Base-by-base conservation (phyloP, 35 echinoderm and acorn worm species). In the Amphiura filiformis region DNA sequence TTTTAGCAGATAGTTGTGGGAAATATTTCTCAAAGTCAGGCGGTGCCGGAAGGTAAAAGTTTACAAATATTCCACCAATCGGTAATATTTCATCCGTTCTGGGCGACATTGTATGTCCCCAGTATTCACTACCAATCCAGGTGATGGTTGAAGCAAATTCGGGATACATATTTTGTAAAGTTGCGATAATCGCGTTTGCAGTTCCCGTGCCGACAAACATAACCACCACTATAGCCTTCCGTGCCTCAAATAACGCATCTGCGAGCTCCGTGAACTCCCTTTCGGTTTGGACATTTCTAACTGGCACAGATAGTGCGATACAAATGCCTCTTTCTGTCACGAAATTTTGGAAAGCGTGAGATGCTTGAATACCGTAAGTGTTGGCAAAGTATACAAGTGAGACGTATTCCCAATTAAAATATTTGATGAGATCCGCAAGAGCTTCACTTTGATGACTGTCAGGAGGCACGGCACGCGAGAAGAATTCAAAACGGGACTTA, bases 371-470 rank as follows among this genome's bases (percentile, higher is more conserved):
- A 22, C 88, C 88, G 38, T 90, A 90, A 11, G 42, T 52, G 36
- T 90, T 80, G 31, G 44, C 65, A 26, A 80, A 57, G 37, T 82
- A 82, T 15, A 90, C 28, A 17, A 90, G 30, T 61, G 52, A 38
- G 26, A 83, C 40, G 57, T 82, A 90, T 39, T 35, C 38, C 88
- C 88, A 90, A 38, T 90, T 32, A 80, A 90, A 90, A 31, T 38
- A 17, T 5, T 57, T 12, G 61, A 90, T 14, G 5, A 90, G 7
- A 31, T 90, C 88, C 15, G 76, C 56, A 52, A 90, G 83, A 1
- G 80, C 80, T n/a, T 77, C 38, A 15, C 38, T 65, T 78, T 87
- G 85, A n/a, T 28, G n/a, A 32, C 78, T 3, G 70, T 87, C 85
- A 23, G 85, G 76, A 35, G 85, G 85, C 32, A 87, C 70, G 7